Evolutionary conservation across 2,888 invertebrate species (phyloP).

Genomic region (Drosophila siamana): DNA sequence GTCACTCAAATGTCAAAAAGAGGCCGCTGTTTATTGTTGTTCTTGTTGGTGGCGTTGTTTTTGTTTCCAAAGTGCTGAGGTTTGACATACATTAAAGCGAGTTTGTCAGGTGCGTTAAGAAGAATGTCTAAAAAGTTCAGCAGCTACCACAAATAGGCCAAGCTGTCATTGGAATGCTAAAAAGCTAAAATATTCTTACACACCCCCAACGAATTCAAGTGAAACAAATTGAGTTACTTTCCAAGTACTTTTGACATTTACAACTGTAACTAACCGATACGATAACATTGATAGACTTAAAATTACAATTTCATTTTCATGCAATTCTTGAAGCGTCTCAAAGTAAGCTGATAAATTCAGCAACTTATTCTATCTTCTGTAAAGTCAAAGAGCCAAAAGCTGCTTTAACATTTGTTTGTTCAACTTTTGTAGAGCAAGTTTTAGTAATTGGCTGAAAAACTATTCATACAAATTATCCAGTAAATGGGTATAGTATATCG

Average conservation of each 20-base stretch:
- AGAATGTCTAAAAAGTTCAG: constrained; percentile 47
- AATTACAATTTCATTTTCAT: constrained; percentile 11
- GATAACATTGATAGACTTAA: constrained; percentile 17
- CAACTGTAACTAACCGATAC: constrained; percentile 33
- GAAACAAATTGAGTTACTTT: constrained; percentile 50
- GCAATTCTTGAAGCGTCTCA: constrained; percentile 7
- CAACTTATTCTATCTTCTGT: not conserved
- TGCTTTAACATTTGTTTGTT: not conserved
- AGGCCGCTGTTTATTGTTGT: constrained; percentile 60
- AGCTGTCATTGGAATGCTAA: constrained; percentile 44
- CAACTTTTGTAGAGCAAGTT: not conserved
- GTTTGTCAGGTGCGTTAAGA: constrained; percentile 70
- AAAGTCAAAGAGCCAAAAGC: not conserved
- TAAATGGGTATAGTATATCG: not conserved
- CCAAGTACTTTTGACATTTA: constrained; percentile 53
- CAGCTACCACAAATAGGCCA: constrained; percentile 47
- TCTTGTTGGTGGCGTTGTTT: constrained; percentile 31
- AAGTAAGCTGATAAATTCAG: not conserved
- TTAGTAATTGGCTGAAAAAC: not conserved
- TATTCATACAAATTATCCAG: not conserved
- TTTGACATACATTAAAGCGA: constrained; percentile 76
- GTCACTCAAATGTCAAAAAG: constrained; percentile 79
- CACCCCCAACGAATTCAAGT: not conserved
- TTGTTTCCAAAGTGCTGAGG: constrained; percentile 53
- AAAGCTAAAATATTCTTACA: constrained; percentile 15